A percentile compares a stretch with the other conserved stretches of the same genome.
These are phyloP conservation scores for Macheiramphus alcinus DNA, from an alignment of 2,113 vertebrate genomes.

Conservation along the genomic window DNA sequence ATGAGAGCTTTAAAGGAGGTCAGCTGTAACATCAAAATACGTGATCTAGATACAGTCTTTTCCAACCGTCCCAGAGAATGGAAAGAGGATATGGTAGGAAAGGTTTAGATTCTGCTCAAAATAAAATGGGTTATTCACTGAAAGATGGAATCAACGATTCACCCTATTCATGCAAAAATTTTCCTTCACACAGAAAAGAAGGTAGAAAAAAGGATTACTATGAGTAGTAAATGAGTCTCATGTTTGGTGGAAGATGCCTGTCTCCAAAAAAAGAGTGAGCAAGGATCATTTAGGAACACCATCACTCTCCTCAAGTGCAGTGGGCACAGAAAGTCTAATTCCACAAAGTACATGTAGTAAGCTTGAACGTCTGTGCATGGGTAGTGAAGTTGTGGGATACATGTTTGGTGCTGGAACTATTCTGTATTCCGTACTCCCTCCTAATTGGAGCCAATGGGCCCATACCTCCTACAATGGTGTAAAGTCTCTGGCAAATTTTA, in stretches of 20 bases:
- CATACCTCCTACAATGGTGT: fast-evolving
- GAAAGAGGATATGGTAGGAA: background rate
- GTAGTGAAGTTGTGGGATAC: background rate
- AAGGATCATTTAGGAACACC: background rate
- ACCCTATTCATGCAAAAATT: background rate
- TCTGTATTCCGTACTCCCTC: background rate
- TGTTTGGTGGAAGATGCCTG: background rate
- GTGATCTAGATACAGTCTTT: background rate
- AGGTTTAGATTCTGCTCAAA: background rate
- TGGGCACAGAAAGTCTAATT: background rate
- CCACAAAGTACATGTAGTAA: fast-evolving
- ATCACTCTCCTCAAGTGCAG: background rate
- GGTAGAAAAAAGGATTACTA: background rate
- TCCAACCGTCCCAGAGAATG: background rate
- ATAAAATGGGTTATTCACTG: background rate
- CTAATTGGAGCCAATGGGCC: background rate
- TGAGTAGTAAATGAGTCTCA: background rate
- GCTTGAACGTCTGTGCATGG: fast-evolving
- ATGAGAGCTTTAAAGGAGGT: background rate
- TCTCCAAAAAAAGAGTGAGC: background rate
- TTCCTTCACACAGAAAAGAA: background rate
- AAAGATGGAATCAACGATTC: background rate
- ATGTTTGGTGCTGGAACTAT: background rate
- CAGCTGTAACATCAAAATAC: background rate
- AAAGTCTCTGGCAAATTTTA: background rate